These are phyloP conservation scores for Hypocryptadius cinnamomeus DNA, from an alignment of 2,113 vertebrate species.

Conservation along the genomic window DNA sequence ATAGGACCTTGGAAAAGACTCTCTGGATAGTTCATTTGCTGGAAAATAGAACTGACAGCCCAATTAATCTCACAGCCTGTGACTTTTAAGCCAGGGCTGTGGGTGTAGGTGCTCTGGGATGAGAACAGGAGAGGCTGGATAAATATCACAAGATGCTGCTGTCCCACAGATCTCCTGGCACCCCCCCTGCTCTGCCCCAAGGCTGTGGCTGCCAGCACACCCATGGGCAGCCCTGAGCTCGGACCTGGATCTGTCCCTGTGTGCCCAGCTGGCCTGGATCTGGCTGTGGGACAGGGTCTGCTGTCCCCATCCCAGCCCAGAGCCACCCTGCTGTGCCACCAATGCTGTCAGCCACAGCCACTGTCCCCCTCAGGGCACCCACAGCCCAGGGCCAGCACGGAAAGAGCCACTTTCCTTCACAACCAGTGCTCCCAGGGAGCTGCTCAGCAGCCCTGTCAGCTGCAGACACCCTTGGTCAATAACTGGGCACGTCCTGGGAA, in stretches of 20 bases:
- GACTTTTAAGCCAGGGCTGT: neutral
- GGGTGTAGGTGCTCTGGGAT: neutral
- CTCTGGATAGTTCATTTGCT: neutral
- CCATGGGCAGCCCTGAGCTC: neutral
- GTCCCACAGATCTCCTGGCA: neutral
- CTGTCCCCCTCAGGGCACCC: neutral
- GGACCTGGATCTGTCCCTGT: neutral
- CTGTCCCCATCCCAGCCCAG: neutral
- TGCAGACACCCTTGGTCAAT: neutral
- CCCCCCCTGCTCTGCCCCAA: accelerated
- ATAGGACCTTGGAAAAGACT: neutral
- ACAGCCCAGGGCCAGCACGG: neutral
- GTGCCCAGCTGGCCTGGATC: neutral
- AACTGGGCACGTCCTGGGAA: neutral
- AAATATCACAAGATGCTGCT: neutral
- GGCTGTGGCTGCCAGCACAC: neutral
- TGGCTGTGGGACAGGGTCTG: neutral
- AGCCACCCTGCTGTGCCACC: neutral
- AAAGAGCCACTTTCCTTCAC: neutral
- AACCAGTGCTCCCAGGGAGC: neutral
- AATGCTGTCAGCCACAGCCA: neutral
- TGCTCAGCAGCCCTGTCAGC: accelerated
- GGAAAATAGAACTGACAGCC: neutral
- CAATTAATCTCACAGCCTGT: neutral
- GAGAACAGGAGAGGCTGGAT: neutral